Base-by-base conservation (phyloP, 2,113 vertebrate genomes). In the Telmatochromis sp. region DNA sequence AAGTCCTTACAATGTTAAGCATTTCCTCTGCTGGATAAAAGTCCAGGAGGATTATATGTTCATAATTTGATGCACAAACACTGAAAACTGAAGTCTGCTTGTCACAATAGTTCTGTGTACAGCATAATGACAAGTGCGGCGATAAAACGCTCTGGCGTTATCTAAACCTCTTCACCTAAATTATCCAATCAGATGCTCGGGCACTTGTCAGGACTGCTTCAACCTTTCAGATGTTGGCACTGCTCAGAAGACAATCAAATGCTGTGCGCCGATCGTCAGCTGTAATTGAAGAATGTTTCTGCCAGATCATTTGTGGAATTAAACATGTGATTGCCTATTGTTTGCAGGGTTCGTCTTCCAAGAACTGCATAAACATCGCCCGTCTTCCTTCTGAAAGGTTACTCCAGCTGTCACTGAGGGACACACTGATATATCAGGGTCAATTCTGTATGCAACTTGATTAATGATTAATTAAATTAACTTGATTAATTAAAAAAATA, bases 301-400 rank as follows among this genome's bases (percentile, higher is more conserved):
- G 31, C 17, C 45, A 75, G 57, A 88, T 89, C 10, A 53, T 75
- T 81, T 11, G 5, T 47, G 45, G 23, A 83, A 81, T 83, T 26
- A 85, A 80, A 80, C 12, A 23, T 35, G 8, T 12, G 92, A 93
- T 94, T 94, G 81, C 45, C 10, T 23, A 82, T 93, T 91, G 87
- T 93, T 87, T 37, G 28, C 79, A 60, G 45, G 33, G 21, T 51
- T 23, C 2, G 5, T 47, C 26, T 81, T 54, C 50, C 6, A 11
- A 33, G 7, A 50, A 47, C 8, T 45, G 45, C 15, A 42, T 37
- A 8, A 85, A 88, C 6, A 7, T 54, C 58, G 42, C 54, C n/a
- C 6, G 19, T 40, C n/a, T 45, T 26, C 54, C 51, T 35, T 73
- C 86, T 4, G 5, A 58, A 89, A 84, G 60, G 75, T 81, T 75